Evolutionary conservation across 2,888 invertebrate genomes (phyloP).

Genomic region (Andrena dorsata): DNA sequence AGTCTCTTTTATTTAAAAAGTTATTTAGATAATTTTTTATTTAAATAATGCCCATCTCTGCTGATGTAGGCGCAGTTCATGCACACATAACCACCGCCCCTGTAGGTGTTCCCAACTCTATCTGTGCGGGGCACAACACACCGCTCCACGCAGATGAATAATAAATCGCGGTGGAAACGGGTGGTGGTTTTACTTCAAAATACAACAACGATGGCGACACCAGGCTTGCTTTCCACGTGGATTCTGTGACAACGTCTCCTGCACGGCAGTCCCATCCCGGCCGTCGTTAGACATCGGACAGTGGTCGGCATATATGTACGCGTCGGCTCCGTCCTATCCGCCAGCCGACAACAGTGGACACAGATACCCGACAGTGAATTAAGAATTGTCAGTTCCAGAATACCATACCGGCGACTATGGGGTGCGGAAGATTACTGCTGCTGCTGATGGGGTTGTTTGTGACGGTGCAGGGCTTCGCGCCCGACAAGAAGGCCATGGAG

Average conservation of each 20-base stretch:
- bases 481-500: constrained; percentile 60
- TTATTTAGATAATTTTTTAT: too few species aligned
- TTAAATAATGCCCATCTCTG: too few species aligned
- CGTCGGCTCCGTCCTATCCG: background rate
- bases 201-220: constrained; percentile 22
- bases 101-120: too few species aligned
- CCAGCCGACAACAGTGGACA: background rate
- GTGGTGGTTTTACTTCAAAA: constrained; percentile 52
- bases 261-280: constrained; percentile 67
- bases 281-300: constrained; percentile 44
- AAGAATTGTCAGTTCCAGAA: background rate
- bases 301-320: background rate
- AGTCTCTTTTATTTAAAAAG: too few species aligned
- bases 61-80: too few species aligned
- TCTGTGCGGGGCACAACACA: too few species aligned
- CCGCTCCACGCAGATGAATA: constrained; percentile 4
- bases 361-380: background rate
- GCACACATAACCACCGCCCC: too few species aligned
- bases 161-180: background rate
- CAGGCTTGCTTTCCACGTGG: constrained; percentile 67
- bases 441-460: background rate
- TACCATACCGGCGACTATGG: background rate
- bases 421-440: background rate
- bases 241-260: constrained; percentile 67
- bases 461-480: background rate